Base-by-base conservation (phyloP, 2,888 invertebrate species). In the Pandemis corylana region DNA sequence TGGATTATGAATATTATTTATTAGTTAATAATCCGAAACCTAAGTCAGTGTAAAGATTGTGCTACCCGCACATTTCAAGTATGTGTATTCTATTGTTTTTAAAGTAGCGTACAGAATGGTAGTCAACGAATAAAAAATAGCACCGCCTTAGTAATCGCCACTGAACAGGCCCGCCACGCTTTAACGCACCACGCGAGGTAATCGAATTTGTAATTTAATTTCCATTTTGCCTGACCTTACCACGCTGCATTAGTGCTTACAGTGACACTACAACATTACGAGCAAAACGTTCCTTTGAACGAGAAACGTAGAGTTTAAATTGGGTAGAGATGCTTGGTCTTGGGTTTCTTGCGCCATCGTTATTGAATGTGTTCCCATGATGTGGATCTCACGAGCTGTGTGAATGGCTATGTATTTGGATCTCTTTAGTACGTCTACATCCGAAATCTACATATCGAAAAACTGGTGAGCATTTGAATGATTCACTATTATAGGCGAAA, bases 121-220 rank as follows among this genome's bases (percentile, higher is more conserved):
- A 20, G 20, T 56, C 9, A 20, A 5, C 53, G 7, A 56, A 7
- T 20, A 56, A 56, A 15, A 56, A 20, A 20, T 7, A 1, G 4
- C 53, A n/a, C 9, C 4, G 53, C 53, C 2, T 53, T 20, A 15
- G n/a, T 15, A 61, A 61, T 36, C 59, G 20, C 36, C 5, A 61
- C 36, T 64, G 46, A 64, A 62, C 7, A 28, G 66, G n/a, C 56
- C 59, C 41, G 68, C 64, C n/a, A 53, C 59, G 61, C 61, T 46
- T 15, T 51, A 42, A 61, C 41, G 68, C n/a, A 59, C 66, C 65
- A 15, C 66, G 69, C 53, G 59, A 66, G 69, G 61, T 66, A 74
- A 74, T 74, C 51, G 74, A 61, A 74, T 61, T 70, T 61, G 66
- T 67, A 70, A 75, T 75, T 66, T 75, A 71, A 74, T 75, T 75